These are phyloP conservation scores for Ichneumoninae sp. DNA, from an alignment of 2,888 invertebrate species.

Conservation along the genomic window DNA sequence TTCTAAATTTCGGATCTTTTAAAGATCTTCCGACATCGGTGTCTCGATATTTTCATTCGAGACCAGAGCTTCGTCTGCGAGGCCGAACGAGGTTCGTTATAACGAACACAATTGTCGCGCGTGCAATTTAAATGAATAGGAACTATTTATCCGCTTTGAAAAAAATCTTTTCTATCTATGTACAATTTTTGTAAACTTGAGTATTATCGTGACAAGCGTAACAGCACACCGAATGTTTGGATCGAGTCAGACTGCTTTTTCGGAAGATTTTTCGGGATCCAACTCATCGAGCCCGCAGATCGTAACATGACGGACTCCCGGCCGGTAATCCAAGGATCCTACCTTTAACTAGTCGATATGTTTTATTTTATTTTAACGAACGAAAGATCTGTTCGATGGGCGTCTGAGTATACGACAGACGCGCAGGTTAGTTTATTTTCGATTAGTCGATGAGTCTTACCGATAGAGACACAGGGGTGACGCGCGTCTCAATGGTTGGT, in stretches of 20 bases:
- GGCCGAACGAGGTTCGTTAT: not conserved
- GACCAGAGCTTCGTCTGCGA: not conserved
- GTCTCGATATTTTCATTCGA: not conserved
- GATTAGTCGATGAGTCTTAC: conserved; percentile 79
- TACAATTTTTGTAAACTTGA: conserved; percentile 9
- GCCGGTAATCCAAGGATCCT: conserved; percentile 19
- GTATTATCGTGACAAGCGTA: conserved; percentile 1
- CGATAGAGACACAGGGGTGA: conserved; percentile 81
- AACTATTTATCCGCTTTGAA: conserved; percentile 31
- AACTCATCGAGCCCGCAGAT: conserved; percentile 4
- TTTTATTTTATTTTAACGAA: not conserved
- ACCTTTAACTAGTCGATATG: conserved; percentile 43
- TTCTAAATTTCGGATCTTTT: not conserved
- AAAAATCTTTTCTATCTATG: not conserved
- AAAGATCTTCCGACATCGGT: not conserved
- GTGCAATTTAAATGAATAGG: conserved; percentile 28
- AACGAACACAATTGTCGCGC: not conserved
- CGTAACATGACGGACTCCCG: not conserved
- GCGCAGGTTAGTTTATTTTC: conserved; percentile 13
- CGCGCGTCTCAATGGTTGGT: conserved; percentile 80
- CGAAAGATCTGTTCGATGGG: conserved; percentile 2
- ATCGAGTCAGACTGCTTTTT: conserved; percentile 4
- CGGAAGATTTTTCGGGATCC: not conserved
- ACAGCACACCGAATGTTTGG: not conserved
- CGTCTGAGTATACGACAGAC: not conserved